A percentile compares a stretch with the other conserved stretches of the same genome.
phyloP scores from a whole-genome alignment of 2,113 vertebrate genomes.

The Setophaga kirtlandii region DNA sequence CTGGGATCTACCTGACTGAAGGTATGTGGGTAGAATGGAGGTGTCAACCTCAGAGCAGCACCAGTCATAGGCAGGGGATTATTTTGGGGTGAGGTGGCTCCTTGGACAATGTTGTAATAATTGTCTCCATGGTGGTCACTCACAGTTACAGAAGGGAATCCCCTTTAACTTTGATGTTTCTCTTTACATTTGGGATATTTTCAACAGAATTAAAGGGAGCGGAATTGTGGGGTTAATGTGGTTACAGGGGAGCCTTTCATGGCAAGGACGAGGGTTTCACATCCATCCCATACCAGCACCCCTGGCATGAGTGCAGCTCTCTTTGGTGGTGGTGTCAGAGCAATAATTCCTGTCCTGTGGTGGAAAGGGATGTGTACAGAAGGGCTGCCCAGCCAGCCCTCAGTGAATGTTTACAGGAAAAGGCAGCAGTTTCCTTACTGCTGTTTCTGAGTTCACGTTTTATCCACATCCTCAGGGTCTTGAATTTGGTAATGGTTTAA shows the following conservation, averaged over 20 bases:
- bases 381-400: background rate
- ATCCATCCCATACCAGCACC: background rate
- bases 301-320: background rate
- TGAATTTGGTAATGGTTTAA: conserved; percentile 23
- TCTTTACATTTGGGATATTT: background rate
- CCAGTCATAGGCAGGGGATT: background rate
- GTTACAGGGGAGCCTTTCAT: background rate
- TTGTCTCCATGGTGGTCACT: background rate
- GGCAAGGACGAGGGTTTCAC: background rate
- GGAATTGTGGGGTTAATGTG: background rate
- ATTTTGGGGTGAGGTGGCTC: background rate
- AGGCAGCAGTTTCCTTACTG: background rate
- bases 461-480: background rate
- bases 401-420: background rate
- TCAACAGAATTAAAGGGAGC: background rate
- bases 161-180: background rate
- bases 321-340: background rate
- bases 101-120: background rate
- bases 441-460: background rate
- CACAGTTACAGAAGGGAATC: background rate
- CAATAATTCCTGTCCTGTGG: background rate
- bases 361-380: background rate
- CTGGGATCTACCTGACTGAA: background rate
- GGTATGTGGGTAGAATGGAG: background rate
- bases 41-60: background rate